Conservation (phyloP, 2,113 vertebrate genomes). For the Pipa parva region DNA sequence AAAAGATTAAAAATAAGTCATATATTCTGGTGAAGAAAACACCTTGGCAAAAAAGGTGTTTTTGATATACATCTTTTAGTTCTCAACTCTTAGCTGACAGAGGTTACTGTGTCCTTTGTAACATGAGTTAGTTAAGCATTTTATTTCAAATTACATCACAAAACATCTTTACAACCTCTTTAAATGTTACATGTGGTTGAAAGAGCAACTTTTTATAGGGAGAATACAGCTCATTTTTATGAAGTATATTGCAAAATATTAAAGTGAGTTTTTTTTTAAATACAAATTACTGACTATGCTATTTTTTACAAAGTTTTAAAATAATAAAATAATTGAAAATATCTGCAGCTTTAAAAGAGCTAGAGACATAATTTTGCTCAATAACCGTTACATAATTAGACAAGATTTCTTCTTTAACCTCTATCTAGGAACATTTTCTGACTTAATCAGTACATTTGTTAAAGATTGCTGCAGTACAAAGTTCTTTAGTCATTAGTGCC, state of each 20-base stretch:
- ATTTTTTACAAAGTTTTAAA: conserved; percentile 7
- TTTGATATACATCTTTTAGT: too few species aligned
- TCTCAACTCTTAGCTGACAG: not conserved
- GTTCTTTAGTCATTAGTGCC: conserved; percentile 13
- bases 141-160: not conserved
- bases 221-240: not conserved
- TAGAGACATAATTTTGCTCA: conserved; percentile 13
- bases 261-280: not conserved
- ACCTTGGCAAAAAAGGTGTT: too few species aligned
- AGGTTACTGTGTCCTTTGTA: not conserved
- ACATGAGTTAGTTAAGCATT: not conserved
- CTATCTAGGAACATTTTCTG: conserved; percentile 19
- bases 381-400: conserved; percentile 22
- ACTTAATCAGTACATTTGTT: conserved; percentile 21
- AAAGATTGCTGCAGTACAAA: conserved; percentile 14
- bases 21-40: too few species aligned
- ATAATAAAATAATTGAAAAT: not conserved
- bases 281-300: too few species aligned
- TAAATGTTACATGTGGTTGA: not conserved
- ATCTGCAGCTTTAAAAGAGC: conserved; percentile 8
- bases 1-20: too few species aligned
- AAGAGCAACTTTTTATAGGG: not conserved
- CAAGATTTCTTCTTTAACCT: conserved; percentile 20
- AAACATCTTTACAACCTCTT: not conserved
- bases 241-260: not conserved